Evolutionary conservation across 2,888 invertebrate genomes (phyloP).

Genomic region (Phorcus lineatus): DNA sequence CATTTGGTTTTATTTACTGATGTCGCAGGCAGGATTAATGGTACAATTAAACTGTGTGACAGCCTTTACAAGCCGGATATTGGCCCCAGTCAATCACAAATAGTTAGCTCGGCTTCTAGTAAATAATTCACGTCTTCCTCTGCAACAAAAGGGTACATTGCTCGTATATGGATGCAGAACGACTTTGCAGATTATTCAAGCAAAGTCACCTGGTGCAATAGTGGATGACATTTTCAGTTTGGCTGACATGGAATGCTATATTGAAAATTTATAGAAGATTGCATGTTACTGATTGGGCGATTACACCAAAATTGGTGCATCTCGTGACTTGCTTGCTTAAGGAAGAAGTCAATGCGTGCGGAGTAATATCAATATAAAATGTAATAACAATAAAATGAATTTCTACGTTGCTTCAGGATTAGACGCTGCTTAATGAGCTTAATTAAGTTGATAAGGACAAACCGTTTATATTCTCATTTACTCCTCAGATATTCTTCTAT

Average conservation of each 20-base stretch:
- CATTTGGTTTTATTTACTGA: slow-evolving; percentile 14
- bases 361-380: no score
- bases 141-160: neutral
- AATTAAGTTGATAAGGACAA: no score
- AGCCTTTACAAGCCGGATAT: slow-evolving; percentile 12
- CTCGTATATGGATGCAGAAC: neutral
- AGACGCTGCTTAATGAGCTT: no score
- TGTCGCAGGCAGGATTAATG: slow-evolving; percentile 17
- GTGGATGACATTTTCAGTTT: neutral
- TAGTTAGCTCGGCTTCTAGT: slow-evolving; percentile 1
- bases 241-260: slow-evolving; percentile 6
- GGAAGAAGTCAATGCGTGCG: no score
- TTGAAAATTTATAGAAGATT: slow-evolving; percentile 6
- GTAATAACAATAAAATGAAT: no score
- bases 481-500: no score
- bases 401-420: no score
- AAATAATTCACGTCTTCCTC: neutral
- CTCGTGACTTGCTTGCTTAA: no score
- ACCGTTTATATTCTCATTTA: no score
- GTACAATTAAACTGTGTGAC: slow-evolving; percentile 16
- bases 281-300: neutral
- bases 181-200: slow-evolving; percentile 15
- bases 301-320: no score
- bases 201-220: neutral
- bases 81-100: slow-evolving; percentile 11